Evolutionary conservation across 2,113 vertebrate genomes (phyloP).

Genomic region (Lathamus discolor): DNA sequence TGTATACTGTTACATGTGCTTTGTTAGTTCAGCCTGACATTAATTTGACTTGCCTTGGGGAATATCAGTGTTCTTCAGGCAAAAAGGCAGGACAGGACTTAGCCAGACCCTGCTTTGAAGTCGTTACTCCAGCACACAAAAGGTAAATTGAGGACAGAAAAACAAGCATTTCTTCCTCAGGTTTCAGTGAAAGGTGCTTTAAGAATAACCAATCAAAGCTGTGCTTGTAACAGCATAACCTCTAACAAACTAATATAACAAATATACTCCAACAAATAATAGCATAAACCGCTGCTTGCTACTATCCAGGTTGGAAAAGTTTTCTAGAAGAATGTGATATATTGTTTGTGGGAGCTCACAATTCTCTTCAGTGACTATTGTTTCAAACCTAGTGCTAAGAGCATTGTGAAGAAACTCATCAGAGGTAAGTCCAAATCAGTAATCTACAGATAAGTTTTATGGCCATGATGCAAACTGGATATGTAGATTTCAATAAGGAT

Average conservation of each 20-base stretch:
- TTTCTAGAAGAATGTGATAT: neutral
- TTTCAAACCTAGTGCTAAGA: neutral
- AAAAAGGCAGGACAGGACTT: neutral
- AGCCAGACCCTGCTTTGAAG: neutral
- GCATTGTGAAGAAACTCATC: neutral
- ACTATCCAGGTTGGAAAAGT: neutral
- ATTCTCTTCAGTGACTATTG: neutral
- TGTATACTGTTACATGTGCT: neutral
- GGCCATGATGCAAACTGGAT: neutral
- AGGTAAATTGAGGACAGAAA: neutral
- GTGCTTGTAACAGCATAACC: neutral
- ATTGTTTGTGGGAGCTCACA: neutral
- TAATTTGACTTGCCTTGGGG: neutral
- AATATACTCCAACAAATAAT: neutral
- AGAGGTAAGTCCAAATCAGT: slow-evolving; percentile 7
- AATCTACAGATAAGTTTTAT: slow-evolving; percentile 10
- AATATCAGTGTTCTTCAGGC: neutral
- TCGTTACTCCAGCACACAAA: neutral
- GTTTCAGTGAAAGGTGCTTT: neutral
- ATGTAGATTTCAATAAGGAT: neutral
- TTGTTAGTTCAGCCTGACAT: neutral
- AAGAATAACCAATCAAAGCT: neutral
- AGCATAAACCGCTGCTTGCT: neutral
- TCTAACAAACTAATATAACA: neutral
- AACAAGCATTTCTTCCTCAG: neutral